phyloP scores from a whole-genome alignment of 2,797 vertebrate genomes.

The Darevskia mixta region DNA sequence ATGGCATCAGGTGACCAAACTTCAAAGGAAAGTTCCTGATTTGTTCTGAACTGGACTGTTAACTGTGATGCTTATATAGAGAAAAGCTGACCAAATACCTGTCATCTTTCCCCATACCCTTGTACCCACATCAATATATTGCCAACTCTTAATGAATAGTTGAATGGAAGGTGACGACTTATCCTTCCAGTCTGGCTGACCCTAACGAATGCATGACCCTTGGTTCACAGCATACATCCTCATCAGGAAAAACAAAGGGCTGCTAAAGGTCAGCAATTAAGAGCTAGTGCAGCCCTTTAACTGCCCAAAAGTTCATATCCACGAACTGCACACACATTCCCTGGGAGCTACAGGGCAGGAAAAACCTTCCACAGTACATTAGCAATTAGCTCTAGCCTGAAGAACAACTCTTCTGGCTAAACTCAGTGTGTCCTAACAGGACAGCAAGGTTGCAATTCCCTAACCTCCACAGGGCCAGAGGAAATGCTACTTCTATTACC shows the following conservation, averaged over 20 bases:
- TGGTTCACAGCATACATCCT: neutral
- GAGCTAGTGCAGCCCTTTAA: neutral
- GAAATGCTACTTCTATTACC: conserved; percentile 40
- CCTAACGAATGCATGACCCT: no score
- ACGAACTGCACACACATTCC: neutral
- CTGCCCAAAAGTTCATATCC: neutral
- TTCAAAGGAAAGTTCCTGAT: no score
- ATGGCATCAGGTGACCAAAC: no score
- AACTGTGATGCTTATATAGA: no score
- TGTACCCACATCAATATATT: no score
- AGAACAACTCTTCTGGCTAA: conserved; percentile 30
- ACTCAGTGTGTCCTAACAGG: conserved; percentile 1
- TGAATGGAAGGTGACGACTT: no score
- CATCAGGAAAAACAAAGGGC: neutral
- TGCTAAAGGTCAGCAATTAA: neutral
- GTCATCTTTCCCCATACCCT: no score
- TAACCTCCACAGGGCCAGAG: conserved; percentile 13
- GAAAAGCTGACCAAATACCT: no score
- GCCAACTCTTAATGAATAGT: no score
- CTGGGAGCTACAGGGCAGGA: conserved; percentile 6
- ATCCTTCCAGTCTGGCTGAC: no score
- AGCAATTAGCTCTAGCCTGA: neutral
- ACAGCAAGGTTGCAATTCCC: conserved; percentile 11
- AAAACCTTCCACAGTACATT: conserved; percentile 19
- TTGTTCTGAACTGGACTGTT: no score